Evolutionary conservation across 92 coral and sea anemone genomes (phyloP), one percentile per base, ranked within the genome.

Genomic region (Muricea muricata): DNA sequence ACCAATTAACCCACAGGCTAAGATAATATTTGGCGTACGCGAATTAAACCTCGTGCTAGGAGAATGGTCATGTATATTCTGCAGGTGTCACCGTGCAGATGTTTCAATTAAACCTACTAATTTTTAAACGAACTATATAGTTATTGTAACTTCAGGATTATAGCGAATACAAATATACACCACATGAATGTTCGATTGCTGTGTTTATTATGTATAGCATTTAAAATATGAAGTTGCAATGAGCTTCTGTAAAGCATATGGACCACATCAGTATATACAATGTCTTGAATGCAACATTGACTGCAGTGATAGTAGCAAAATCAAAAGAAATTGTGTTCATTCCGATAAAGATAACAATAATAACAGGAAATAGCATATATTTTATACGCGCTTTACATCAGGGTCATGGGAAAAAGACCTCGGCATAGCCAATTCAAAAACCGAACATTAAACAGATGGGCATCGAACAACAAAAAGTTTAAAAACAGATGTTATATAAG

Each of bases 1-100:
- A 74, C 80, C 80, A 74, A 74, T 74, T 74, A 74, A 74, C 80
- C 80, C 28, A 20, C 15, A 60, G 68, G 28, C 34, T 74, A 74
- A 74, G 57, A 45, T 45, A 73, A 73, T 73, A 45, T 45, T 74
- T 70, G 73, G 17, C 8, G 31, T 34, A 20, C 24, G 47, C 29
- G 20, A 37, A 47, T 18, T 70, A 29, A 70, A 70, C 76, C 41
- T 70, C 21, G 13, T 14, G 69, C 31, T 61, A 24, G 32, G 12
- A 55, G 65, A 55, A 18, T 55, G 45, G 11, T 11, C 45, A 39
- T 39, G 45, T n/a, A n/a, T n/a, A n/a, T n/a, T n/a, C n/a, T n/a
- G 45, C 45, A 39, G 45, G 45, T 39, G 11, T 39, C 45, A 5
- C 45, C 45, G 11, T 39, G 45, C 45, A 39, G 45, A 39, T 39